Evolutionary conservation across 2,888 invertebrate species (phyloP).

Genomic region (Marasmarcha lunaedactyla): DNA sequence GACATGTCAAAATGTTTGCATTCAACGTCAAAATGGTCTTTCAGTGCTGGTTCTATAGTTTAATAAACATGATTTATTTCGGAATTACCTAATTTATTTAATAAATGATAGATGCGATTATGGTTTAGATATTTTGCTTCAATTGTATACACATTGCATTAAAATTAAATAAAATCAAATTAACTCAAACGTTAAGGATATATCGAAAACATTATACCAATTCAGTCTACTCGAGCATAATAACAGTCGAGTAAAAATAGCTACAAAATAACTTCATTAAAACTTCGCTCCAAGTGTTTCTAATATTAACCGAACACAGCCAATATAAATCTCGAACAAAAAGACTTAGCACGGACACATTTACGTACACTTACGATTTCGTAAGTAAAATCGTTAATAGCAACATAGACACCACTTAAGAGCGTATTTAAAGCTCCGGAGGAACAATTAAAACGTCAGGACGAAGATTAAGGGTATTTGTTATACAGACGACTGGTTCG

Average conservation of each 20-base stretch:
- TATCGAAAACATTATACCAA: too few species aligned
- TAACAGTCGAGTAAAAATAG: too few species aligned
- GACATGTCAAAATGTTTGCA: background rate
- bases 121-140: too few species aligned
- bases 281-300: too few species aligned
- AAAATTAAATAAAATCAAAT: too few species aligned
- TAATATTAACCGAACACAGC: too few species aligned
- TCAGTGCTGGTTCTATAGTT: background rate
- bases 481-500: slow-evolving; percentile 23
- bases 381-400: slow-evolving; percentile 43
- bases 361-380: slow-evolving; percentile 20
- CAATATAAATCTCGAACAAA: slow-evolving; percentile 22
- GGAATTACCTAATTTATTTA: too few species aligned
- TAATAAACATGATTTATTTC: background rate
- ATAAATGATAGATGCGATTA: too few species aligned
- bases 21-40: background rate
- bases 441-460: slow-evolving; percentile 40
- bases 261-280: too few species aligned
- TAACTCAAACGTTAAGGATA: too few species aligned
- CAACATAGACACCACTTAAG: slow-evolving; percentile 34
- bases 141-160: too few species aligned
- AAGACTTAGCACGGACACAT: slow-evolving; percentile 26
- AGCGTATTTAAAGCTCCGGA: slow-evolving; percentile 38
- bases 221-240: too few species aligned
- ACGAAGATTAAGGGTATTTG: slow-evolving; percentile 29